Evolutionary conservation across 2,888 invertebrate genomes (phyloP), one percentile per base, ranked within the genome.

Genomic region (Belgica antarctica): DNA sequence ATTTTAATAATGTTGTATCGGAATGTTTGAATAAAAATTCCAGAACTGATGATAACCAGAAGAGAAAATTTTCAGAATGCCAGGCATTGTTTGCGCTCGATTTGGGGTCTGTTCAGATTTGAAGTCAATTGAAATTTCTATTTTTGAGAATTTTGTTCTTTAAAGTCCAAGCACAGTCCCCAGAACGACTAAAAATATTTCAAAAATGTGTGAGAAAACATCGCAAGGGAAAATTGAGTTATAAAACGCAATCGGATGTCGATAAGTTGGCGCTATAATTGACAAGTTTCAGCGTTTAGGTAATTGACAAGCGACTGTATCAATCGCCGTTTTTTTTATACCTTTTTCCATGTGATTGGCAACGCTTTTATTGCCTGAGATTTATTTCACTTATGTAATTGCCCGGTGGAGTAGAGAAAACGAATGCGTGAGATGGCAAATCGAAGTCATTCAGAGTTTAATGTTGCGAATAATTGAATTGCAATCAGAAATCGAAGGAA

Each of bases 141-240:
- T n/a, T n/a, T n/a, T n/a, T n/a, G n/a, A n/a, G n/a, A n/a, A n/a
- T n/a, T n/a, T n/a, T n/a, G n/a, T n/a, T n/a, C n/a, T n/a, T n/a
- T n/a, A n/a, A n/a, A n/a, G n/a, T n/a, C n/a, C n/a, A n/a, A n/a
- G n/a, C n/a, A n/a, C n/a, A n/a, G n/a, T n/a, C n/a, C n/a, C n/a
- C n/a, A n/a, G n/a, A n/a, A n/a, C n/a, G n/a, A n/a, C n/a, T n/a
- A n/a, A n/a, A n/a, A n/a, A n/a, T n/a, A n/a, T n/a, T n/a, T n/a
- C n/a, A n/a, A n/a, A n/a, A n/a, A n/a, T n/a, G n/a, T n/a, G n/a
- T n/a, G n/a, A n/a, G n/a, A n/a, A n/a, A n/a, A n/a, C n/a, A n/a
- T n/a, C n/a, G n/a, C n/a, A n/a, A n/a, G n/a, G n/a, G n/a, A n/a
- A 41, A 63, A 63, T 63, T 63, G 15, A 63, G 63, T 63, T 17